Percentiles rank a stretch among this genome's conserved stretches.
Evolutionary conservation across 2,888 invertebrate species (phyloP).

Genomic region (Aromia moschata): DNA sequence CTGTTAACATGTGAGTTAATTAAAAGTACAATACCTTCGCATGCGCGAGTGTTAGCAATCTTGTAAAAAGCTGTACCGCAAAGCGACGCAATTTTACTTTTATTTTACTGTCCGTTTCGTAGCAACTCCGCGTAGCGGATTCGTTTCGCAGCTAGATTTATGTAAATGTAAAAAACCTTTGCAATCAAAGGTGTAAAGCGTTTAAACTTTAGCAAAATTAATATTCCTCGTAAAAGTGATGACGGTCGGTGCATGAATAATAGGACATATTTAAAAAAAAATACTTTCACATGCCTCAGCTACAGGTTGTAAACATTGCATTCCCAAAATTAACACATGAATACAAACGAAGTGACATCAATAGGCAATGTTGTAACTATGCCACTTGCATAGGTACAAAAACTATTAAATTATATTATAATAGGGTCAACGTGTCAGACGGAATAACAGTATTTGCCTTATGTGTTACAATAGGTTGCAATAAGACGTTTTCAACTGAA

Average conservation of each 20-base stretch:
- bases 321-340: neutral
- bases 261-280: neutral
- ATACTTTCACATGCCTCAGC: neutral
- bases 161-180: neutral
- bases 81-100: conserved; percentile 2
- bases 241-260: neutral
- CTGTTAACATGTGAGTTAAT: conserved; percentile 30
- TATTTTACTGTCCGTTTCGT: conserved; percentile 1
- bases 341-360: neutral
- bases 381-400: too few relatives aligned
- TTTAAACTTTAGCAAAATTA: too few relatives aligned
- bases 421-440: too few relatives aligned
- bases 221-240: neutral
- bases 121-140: neutral
- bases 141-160: neutral
- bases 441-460: too few relatives aligned
- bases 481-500: too few relatives aligned
- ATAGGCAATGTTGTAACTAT: too few relatives aligned
- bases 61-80: conserved; percentile 11
- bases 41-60: conserved; percentile 1
- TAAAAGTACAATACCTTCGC: conserved; percentile 22
- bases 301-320: conserved; percentile 4
- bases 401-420: too few relatives aligned
- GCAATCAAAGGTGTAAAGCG: too few relatives aligned
- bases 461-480: too few relatives aligned